Evolutionary conservation across 2,113 vertebrate species (phyloP).

Genomic region (Onychostruthus taczanowskii): DNA sequence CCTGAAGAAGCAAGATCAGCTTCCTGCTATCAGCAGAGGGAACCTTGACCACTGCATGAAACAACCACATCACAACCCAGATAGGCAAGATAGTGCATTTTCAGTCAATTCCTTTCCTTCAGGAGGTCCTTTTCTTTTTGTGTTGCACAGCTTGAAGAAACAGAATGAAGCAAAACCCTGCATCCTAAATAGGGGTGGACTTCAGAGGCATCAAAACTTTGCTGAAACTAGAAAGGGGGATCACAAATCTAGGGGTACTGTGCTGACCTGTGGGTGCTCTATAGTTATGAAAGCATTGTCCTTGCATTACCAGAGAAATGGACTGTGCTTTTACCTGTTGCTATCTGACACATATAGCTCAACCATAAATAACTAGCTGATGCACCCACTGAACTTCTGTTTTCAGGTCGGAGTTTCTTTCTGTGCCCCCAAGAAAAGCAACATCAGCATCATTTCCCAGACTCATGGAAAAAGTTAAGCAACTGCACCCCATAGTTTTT

Average conservation of each 20-base stretch:
- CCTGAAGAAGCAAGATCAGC: not conserved
- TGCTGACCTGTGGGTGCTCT: not conserved
- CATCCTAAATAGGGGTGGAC: not conserved
- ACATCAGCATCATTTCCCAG: not conserved
- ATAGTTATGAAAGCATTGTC: not conserved
- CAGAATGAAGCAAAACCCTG: not conserved
- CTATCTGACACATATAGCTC: not conserved
- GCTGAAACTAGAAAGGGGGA: not conserved
- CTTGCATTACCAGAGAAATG: not conserved
- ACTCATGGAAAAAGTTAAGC: not conserved
- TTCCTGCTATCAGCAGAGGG: not conserved
- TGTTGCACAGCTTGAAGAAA: not conserved
- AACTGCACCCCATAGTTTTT: not conserved
- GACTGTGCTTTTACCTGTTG: not conserved
- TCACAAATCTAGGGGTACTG: not conserved
- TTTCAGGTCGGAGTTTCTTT: not conserved
- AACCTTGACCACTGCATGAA: not conserved
- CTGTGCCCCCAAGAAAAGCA: not conserved
- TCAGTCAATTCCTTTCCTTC: not conserved
- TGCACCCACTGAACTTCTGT: not conserved
- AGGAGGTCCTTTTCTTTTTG: not conserved
- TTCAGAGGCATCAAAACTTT: not conserved
- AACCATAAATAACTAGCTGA: not conserved
- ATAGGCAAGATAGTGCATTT: not conserved
- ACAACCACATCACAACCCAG: not conserved